Conservation (phyloP, 2,113 vertebrate species). For the Oryzias curvinotus region DNA sequence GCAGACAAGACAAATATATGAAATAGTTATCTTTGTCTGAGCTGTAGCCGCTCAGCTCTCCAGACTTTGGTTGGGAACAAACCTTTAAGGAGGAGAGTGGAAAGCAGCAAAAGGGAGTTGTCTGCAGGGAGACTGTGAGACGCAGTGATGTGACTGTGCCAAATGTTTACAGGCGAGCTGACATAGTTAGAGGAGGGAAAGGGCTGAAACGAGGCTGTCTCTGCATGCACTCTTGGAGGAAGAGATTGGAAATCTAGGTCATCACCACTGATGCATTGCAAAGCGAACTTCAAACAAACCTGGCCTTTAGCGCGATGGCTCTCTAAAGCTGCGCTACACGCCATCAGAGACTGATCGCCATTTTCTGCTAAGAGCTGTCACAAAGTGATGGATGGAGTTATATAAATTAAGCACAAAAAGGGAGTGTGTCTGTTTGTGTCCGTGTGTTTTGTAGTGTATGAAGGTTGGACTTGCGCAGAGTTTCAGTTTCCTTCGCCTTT, state of each 20-base stretch:
- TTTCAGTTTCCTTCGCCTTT: conserved; percentile 50
- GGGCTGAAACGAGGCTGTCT: conserved; percentile 64
- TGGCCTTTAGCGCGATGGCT: conserved; percentile 67
- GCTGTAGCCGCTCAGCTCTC: conserved; percentile 13
- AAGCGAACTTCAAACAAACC: conserved; percentile 78
- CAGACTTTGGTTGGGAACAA: conserved; percentile 31
- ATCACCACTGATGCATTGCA: conserved; percentile 73
- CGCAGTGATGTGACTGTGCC: conserved; percentile 59
- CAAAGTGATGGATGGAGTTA: conserved; percentile 28
- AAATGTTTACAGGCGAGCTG: conserved; percentile 73
- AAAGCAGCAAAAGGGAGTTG: conserved; percentile 41
- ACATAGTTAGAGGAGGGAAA: conserved; percentile 71
- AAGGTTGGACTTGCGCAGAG: conserved; percentile 18
- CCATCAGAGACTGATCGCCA: conserved; percentile 61
- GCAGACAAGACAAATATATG: neutral
- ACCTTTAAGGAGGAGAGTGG: conserved; percentile 28
- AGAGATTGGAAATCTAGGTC: conserved; percentile 74
- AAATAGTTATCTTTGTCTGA: neutral
- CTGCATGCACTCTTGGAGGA: conserved; percentile 61
- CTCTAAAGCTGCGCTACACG: conserved; percentile 60
- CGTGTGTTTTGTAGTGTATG: conserved; percentile 13
- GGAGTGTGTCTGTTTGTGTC: conserved; percentile 9
- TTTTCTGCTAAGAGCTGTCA: conserved; percentile 53
- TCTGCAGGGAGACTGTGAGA: conserved; percentile 46
- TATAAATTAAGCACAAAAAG: conserved; percentile 17